Evolutionary conservation across 53 echinoderm and acorn worm species (phyloP).

Genomic region (Zoroaster sp.): DNA sequence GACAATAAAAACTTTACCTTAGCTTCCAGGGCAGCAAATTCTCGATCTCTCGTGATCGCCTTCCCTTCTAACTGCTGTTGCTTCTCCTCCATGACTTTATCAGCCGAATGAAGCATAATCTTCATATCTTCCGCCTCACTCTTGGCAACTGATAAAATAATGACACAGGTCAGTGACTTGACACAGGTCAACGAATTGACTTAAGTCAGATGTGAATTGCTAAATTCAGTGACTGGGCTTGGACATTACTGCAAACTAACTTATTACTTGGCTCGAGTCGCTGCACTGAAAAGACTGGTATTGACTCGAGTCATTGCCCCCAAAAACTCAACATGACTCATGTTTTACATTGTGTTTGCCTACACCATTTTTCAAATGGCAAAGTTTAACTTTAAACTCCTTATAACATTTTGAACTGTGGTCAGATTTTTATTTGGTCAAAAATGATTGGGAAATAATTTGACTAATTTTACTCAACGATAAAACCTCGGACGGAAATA

Average conservation of each 20-base stretch:
- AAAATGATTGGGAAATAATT: too few species aligned
- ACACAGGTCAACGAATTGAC: too few species aligned
- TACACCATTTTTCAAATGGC: too few species aligned
- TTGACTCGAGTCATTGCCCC: neutral
- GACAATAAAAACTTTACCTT: conserved; percentile 4
- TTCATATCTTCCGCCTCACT: conserved; percentile 89
- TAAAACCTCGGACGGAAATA: too few species aligned
- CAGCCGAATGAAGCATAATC: conserved; percentile 74
- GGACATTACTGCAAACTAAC: neutral
- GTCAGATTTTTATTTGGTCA: too few species aligned
- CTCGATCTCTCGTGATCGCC: conserved; percentile 5
- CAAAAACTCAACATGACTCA: neutral
- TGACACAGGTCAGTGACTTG: too few species aligned
- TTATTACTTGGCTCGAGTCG: too few species aligned
- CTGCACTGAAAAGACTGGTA: neutral
- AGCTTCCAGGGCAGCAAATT: conserved; percentile 68
- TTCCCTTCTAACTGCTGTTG: conserved; percentile 16
- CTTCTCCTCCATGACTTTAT: conserved; percentile 70
- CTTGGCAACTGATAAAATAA: conserved; percentile 48
- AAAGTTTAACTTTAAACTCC: too few species aligned
- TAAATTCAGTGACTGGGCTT: too few species aligned
- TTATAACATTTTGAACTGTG: too few species aligned
- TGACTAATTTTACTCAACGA: too few species aligned
- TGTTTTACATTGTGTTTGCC: too few species aligned
- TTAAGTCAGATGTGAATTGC: neutral